Percentiles rank a stretch among this genome's conserved stretches.
Evolutionary conservation across 2,888 invertebrate genomes (phyloP).

Genomic region (Tetanocera ferruginea): DNA sequence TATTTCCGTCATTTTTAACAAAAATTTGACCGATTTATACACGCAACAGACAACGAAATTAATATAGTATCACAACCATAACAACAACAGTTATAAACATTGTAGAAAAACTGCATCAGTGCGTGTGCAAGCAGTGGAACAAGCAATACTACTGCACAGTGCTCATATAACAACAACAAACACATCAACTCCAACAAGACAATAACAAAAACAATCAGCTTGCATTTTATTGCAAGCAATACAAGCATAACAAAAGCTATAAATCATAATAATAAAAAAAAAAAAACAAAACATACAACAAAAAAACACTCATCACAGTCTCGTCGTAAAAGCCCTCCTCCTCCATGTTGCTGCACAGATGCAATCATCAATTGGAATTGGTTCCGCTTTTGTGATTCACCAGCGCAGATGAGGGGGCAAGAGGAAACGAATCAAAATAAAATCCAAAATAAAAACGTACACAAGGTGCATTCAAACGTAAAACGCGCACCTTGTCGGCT

Average conservation of each 20-base stretch:
- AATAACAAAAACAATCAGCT: constrained; percentile 28
- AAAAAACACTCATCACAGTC: background rate
- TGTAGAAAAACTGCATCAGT: constrained; percentile 46
- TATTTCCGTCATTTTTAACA: too few relatives aligned
- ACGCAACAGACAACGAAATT: background rate
- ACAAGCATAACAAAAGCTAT: constrained; percentile 10
- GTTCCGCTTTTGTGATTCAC: constrained; percentile 39
- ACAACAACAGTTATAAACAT: constrained; percentile 17
- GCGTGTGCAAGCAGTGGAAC: constrained; percentile 50
- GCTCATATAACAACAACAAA: constrained; percentile 38
- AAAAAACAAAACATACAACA: background rate
- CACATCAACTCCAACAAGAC: constrained; percentile 18
- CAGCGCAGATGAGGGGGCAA: background rate
- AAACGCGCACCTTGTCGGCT: constrained; percentile 5
- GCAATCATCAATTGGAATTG: constrained; percentile 30
- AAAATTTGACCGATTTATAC: too few relatives aligned
- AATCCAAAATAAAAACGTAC: constrained; percentile 4
- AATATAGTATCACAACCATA: constrained; percentile 8
- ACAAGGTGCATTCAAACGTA: constrained; percentile 34
- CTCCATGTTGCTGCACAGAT: background rate
- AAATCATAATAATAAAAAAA: background rate
- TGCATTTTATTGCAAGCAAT: constrained; percentile 33
- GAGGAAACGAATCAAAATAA: background rate
- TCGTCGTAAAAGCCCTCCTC: too few relatives aligned
- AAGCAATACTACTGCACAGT: constrained; percentile 33